Percentiles rank a stretch among this genome's conserved stretches.
Evolutionary conservation across 1,140 invertebrate genomes (phyloP).

Genomic region (Bradysia coprophila): DNA sequence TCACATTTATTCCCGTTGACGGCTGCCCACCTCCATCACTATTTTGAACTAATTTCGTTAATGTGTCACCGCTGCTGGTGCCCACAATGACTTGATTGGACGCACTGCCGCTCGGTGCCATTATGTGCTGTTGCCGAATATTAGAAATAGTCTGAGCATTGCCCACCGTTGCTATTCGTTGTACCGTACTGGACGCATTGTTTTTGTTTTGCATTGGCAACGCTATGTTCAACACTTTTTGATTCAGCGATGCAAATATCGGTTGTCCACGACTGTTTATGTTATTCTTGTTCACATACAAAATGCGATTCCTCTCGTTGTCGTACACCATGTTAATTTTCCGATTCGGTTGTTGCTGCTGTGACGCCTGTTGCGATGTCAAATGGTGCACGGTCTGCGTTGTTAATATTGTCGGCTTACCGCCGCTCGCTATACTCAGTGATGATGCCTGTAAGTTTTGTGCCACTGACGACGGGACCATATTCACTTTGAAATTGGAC

Average conservation of each 20-base stretch:
- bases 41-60: neutral
- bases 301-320: neutral
- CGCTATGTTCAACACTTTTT: conserved; percentile 1
- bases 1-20: conserved; percentile 1
- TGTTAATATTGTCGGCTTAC: neutral
- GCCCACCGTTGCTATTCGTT: neutral
- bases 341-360: conserved; percentile 6
- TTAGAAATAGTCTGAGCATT: neutral
- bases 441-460: conserved; percentile 1
- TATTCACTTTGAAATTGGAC: conserved; percentile 20
- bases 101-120: neutral
- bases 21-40: neutral
- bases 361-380: neutral
- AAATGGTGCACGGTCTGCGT: too few relatives aligned
- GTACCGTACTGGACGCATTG: neutral
- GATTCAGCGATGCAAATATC: neutral
- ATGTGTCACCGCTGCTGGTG: neutral
- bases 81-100: neutral
- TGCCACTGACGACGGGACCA: conserved; percentile 12
- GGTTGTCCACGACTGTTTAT: neutral
- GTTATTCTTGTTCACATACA: neutral
- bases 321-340: conserved; percentile 6
- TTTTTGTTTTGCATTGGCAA: neutral
- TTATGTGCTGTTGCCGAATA: neutral
- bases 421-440: neutral